Evolutionary conservation across 1,140 invertebrate genomes (phyloP).

Genomic region (Thaumatotibia leucotreta): DNA sequence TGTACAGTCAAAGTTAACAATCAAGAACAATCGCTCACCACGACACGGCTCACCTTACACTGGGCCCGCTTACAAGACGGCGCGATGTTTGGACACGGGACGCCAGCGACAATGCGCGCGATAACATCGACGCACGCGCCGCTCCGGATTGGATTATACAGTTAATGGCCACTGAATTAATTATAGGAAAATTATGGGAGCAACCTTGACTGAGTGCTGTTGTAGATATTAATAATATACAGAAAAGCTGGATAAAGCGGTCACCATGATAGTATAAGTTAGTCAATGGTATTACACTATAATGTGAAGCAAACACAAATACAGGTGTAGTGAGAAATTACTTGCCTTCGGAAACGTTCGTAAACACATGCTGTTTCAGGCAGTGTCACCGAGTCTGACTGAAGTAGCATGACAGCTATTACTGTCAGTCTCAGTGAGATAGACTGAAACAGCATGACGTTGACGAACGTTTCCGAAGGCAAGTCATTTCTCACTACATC

Average conservation of each 20-base stretch:
- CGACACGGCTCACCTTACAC: not conserved
- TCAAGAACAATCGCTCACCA: not conserved
- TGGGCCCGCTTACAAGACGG: not conserved
- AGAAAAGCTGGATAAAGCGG: not conserved
- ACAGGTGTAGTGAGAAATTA: too few species aligned
- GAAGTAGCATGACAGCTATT: too few species aligned
- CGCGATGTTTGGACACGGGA: constrained; percentile 52
- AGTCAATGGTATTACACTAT: not conserved
- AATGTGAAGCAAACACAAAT: too few species aligned
- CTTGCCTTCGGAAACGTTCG: too few species aligned
- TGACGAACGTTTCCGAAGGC: too few species aligned
- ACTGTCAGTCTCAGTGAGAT: too few species aligned
- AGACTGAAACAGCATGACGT: too few species aligned
- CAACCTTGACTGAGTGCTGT: not conserved
- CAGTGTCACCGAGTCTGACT: too few species aligned
- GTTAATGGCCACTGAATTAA: constrained; percentile 51
- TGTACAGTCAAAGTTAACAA: not conserved
- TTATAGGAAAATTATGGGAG: constrained; percentile 30
- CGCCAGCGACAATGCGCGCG: constrained; percentile 38
- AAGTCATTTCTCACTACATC: too few species aligned
- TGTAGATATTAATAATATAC: not conserved
- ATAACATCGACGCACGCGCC: constrained; percentile 60
- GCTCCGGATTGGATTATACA: constrained; percentile 32
- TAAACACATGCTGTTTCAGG: too few species aligned
- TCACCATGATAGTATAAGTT: not conserved